Evolutionary conservation across 2,888 invertebrate genomes (phyloP), one percentile per base, ranked within the genome.

Genomic region (Drosophila planitibia): DNA sequence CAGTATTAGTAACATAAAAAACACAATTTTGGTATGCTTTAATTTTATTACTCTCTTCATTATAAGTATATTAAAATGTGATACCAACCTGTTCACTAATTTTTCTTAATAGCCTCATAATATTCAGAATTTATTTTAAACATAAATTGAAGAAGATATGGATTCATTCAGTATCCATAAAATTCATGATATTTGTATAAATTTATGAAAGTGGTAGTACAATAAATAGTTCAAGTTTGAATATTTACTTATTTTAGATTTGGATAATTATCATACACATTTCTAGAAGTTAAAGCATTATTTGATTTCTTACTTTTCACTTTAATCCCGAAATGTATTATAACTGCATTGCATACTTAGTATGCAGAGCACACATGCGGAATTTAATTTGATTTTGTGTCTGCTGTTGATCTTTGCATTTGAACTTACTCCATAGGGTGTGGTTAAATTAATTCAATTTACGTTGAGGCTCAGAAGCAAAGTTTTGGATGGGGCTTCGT

Each of bases 381-480:
- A 66, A 37, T n/a, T 37, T 41, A 52, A 61, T 61, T 66, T 65
- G 39, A 25, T 28, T 41, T 30, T 30, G 14, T 51, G 12, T 30
- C 55, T 41, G 25, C 19, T 39, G 51, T 52, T 61, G 47, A 14
- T 52, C 44, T 66, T 57, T 60, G 49, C 37, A 52, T 49, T 60
- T 57, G 33, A 9, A 25, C 54, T 74, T 59, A 58, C 37, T 63
- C 60, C 39, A 37, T 52, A 41, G 59, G 22, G 55, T 65, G 61
- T 55, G 75, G 58, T 61, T 60, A 74, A 83, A 83, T 81, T 76
- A 88, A 89, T 83, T 83, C 78, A 81, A 76, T 85, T 82, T 83
- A 54, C 22, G 33, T 25, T 52, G 28, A 55, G n/a, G 41, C 47
- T 55, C 22, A 53, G 60, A 32, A 47, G 4, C 32, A 51, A 19